Conservation (phyloP, 2,888 invertebrate genomes). For the Margaritifera margaritifera region DNA sequence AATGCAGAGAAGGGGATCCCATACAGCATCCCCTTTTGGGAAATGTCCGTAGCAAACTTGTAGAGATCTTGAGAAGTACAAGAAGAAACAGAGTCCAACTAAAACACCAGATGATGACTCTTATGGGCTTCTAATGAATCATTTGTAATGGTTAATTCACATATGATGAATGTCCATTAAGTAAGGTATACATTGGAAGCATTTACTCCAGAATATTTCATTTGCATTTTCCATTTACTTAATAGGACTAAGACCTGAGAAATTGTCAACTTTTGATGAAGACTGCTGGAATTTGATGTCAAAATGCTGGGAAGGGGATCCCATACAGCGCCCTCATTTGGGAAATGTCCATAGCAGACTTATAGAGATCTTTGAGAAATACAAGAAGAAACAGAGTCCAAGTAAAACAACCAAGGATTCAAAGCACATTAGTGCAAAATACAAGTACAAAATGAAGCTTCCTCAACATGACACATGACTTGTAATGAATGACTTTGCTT, state of each 20-base stretch:
- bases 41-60: slow-evolving; percentile 82
- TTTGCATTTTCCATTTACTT: slow-evolving; percentile 12
- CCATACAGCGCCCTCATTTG: slow-evolving; percentile 82
- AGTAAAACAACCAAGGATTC: no score
- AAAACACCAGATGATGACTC: no score
- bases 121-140: no score
- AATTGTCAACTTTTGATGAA: slow-evolving; percentile 82
- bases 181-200: no score
- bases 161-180: no score
- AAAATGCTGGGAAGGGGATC: slow-evolving; percentile 87
- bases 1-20: slow-evolving; percentile 88
- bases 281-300: slow-evolving; percentile 90
- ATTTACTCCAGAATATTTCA: not conserved
- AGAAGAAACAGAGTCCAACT: no score
- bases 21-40: slow-evolving; percentile 84
- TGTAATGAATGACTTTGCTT: no score
- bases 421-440: no score
- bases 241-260: slow-evolving; percentile 86
- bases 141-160: no score
- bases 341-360: slow-evolving; percentile 84
- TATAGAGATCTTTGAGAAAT: slow-evolving; percentile 73
- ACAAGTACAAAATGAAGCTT: no score
- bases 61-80: slow-evolving; percentile 72
- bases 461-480: no score
- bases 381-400: not conserved